phyloP scores from a whole-genome alignment of 2,888 invertebrate species.

The Drosophila merina region DNA sequence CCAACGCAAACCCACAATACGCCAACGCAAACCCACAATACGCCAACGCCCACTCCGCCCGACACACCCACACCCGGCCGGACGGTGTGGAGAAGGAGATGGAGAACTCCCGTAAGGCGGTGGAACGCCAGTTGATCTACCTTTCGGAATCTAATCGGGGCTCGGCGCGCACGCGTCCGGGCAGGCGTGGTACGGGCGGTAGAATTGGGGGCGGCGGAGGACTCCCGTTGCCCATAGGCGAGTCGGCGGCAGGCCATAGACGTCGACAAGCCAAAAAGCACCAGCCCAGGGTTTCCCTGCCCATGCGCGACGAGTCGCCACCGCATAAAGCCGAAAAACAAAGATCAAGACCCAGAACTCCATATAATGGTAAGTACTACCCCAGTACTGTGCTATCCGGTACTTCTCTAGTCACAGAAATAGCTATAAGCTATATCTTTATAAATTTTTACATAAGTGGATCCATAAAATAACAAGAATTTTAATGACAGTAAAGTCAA shows the following conservation, averaged over 20 bases:
- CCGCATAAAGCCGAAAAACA: neutral
- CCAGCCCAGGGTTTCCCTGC: neutral
- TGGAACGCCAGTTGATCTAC: slow-evolving; percentile 43
- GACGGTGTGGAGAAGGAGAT: slow-evolving; percentile 18
- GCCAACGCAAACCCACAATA: neutral
- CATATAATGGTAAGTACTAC: slow-evolving; percentile 18
- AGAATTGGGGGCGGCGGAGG: neutral
- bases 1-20: slow-evolving; percentile 1
- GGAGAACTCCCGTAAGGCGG: slow-evolving; percentile 24
- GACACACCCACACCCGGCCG: neutral
- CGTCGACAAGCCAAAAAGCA: slow-evolving; percentile 8
- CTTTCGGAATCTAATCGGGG: slow-evolving; percentile 39
- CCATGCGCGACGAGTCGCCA: neutral
- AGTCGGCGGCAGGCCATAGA: neutral
- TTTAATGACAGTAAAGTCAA: no score
- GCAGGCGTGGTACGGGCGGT: neutral
- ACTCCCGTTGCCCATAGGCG: neutral
- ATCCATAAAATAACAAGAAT: no score
- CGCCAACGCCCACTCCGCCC: neutral
- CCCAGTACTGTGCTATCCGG: neutral
- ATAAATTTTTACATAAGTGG: no score
- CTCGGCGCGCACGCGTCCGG: neutral
- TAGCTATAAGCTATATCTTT: no score
- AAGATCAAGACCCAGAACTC: neutral
- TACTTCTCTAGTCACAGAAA: no score